Percentiles rank a stretch among this genome's conserved stretches.
These are phyloP conservation scores for Neuroscelio doddi DNA, from an alignment of 2,888 invertebrate species.

Conservation along the genomic window DNA sequence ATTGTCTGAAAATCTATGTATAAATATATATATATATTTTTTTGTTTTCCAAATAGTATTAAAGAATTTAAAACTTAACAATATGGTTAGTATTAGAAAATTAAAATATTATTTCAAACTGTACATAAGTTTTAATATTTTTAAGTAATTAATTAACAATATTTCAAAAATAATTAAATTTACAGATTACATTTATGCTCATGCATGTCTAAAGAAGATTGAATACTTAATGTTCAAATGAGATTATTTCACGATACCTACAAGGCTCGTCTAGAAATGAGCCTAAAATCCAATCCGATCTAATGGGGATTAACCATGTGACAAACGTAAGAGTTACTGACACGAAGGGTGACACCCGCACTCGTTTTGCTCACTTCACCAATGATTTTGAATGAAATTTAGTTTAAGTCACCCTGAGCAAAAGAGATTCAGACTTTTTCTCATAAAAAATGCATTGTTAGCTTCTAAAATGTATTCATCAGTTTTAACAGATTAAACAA, in stretches of 20 bases:
- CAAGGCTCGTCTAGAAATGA: constrained; percentile 46
- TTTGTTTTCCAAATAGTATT: too few relatives aligned
- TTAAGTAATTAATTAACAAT: too few relatives aligned
- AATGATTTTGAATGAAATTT: constrained; percentile 39
- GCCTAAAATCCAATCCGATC: constrained; percentile 67
- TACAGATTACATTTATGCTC: constrained; percentile 5
- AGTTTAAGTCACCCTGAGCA: constrained; percentile 29
- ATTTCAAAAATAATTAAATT: too few relatives aligned
- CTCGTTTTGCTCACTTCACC: constrained; percentile 48
- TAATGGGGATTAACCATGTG: constrained; percentile 70
- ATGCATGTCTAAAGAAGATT: constrained; percentile 11
- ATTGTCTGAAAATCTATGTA: too few relatives aligned
- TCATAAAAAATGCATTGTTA: constrained; percentile 23
- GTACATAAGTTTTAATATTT: too few relatives aligned
- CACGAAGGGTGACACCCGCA: constrained; percentile 51
- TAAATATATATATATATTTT: too few relatives aligned
- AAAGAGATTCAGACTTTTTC: constrained; percentile 37
- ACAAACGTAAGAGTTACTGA: constrained; percentile 70
- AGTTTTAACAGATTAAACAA: too few relatives aligned
- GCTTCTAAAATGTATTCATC: too few relatives aligned
- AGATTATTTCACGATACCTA: constrained; percentile 64
- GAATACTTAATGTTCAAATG: constrained; percentile 66
- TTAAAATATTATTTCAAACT: too few relatives aligned
- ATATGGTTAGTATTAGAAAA: too few relatives aligned
- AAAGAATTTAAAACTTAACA: too few relatives aligned